These are phyloP conservation scores for Aphidius colemani DNA, from an alignment of 2,888 invertebrate species.

Conservation along the genomic window DNA sequence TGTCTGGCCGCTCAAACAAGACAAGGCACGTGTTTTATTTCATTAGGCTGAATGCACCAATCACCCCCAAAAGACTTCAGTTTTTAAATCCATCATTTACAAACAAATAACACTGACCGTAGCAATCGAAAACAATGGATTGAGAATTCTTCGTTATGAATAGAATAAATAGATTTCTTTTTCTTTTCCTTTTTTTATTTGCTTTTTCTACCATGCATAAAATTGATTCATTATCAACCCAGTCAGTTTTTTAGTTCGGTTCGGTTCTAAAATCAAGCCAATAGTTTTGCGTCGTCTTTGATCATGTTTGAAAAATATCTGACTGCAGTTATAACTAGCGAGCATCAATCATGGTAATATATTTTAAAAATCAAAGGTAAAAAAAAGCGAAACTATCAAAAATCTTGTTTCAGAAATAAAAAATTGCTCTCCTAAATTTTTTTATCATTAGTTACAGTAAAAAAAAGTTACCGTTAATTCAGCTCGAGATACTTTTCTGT, in stretches of 20 bases:
- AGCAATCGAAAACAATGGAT: conserved; percentile 40
- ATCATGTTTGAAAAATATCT: too few relatives aligned
- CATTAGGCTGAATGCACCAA: conserved; percentile 16
- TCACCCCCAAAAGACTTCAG: conserved; percentile 36
- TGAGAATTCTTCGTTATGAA: conserved; percentile 27
- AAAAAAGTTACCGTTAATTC: too few relatives aligned
- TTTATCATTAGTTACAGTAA: too few relatives aligned
- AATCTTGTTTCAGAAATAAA: too few relatives aligned
- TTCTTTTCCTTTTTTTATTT: not conserved
- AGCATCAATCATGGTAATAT: conserved; percentile 5
- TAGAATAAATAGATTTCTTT: conserved; percentile 22
- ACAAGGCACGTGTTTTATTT: conserved; percentile 27
- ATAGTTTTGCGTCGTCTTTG: too few relatives aligned
- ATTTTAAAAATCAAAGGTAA: conserved; percentile 8
- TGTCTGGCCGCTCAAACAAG: not conserved
- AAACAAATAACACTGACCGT: conserved; percentile 36
- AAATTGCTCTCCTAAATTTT: too few relatives aligned
- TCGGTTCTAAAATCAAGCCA: too few relatives aligned
- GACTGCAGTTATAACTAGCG: too few relatives aligned
- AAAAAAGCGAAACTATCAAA: too few relatives aligned
- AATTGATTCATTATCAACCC: conserved; percentile 29
- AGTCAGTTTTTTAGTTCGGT: too few relatives aligned
- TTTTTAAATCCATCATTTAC: conserved; percentile 46
- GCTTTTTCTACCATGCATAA: not conserved
- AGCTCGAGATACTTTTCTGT: too few relatives aligned